These are phyloP conservation scores for Theocolax elegans DNA, from an alignment of 1,140 invertebrate genomes.

Conservation along the genomic window DNA sequence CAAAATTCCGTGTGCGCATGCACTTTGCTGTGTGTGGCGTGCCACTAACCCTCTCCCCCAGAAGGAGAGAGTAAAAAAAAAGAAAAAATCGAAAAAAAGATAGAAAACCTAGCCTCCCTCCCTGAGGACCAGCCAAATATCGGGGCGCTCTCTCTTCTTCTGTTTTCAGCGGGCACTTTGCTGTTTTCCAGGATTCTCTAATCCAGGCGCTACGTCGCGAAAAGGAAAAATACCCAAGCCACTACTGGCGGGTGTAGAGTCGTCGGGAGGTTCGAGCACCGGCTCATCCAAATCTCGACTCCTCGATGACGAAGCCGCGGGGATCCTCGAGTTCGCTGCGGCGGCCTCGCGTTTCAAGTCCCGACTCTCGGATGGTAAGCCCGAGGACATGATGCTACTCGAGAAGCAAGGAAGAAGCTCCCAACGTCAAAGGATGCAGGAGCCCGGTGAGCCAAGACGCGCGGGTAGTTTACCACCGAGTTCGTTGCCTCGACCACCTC, in stretches of 20 bases:
- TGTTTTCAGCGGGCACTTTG: constrained; percentile 82
- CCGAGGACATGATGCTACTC: constrained; percentile 78
- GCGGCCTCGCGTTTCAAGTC: constrained; percentile 62
- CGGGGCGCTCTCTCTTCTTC: constrained; percentile 66
- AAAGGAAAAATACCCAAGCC: constrained; percentile 85
- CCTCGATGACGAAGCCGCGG: constrained; percentile 59
- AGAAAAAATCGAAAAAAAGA: constrained; percentile 37
- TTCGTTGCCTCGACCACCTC: constrained; percentile 74
- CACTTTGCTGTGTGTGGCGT: constrained; percentile 60
- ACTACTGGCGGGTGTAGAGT: constrained; percentile 80
- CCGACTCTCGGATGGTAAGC: constrained; percentile 62
- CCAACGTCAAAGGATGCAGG: constrained; percentile 76
- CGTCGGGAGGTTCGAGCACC: constrained; percentile 63
- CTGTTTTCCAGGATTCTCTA: constrained; percentile 89
- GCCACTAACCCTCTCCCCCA: constrained; percentile 61
- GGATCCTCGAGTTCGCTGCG: constrained; percentile 59
- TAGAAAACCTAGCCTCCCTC: constrained; percentile 51
- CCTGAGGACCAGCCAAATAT: constrained; percentile 8
- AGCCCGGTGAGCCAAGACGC: constrained; percentile 57
- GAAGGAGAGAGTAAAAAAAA: neutral
- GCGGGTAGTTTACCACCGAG: constrained; percentile 74
- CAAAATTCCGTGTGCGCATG: constrained; percentile 58
- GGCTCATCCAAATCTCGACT: constrained; percentile 69
- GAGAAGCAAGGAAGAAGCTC: constrained; percentile 82
- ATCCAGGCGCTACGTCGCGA: constrained; percentile 82